Evolutionary conservation across 1,140 invertebrate species (phyloP), one percentile per base, ranked within the genome.

Genomic region (Tetraneura akinire): DNA sequence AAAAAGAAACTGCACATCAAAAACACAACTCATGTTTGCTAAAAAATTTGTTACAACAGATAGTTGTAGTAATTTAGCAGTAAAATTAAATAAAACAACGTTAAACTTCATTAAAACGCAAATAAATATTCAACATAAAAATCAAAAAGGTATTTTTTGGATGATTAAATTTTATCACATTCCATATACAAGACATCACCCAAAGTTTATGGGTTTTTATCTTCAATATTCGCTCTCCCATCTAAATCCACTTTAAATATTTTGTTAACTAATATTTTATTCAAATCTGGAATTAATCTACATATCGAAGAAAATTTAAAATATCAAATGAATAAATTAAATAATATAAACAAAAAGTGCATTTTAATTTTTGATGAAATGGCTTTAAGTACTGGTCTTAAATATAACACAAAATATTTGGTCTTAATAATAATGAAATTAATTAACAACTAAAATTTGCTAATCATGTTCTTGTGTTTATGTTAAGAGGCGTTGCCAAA

Each of bases 311-410:
- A 68, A 68, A 37, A 68, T 21, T 10, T 68, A 1, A 68, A 45
- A 45, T 21, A 9, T 3, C 26, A 32, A n/a, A 10, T n/a, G 5
- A 32, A 4, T 18, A 66, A 66, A 42, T 37, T 68, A 42, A 6
- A 68, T 9, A 45, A 68, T 1, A 21, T 1, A 1, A 23, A 68
- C 21, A 68, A 68, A 13, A 42, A 68, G 11, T 68, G 64, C 45
- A 68, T 45, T 21, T 42, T 68, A 10, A 42, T 68, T 11, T 68
- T 68, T 21, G 64, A 68, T 68, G 37, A 68, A 21, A 68, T 66
- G 32, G 21, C 37, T 9, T 68, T 68, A 45, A 42, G 32, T 68
- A 37, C 37, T 45, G 64, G 32, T 21, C 23, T 68, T 21, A 37
- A 45, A 45, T 68, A 68, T 6, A 26, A 60, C 18, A 60, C 26